A percentile compares a stretch with the other conserved stretches of the same genome.
phyloP scores from a whole-genome alignment of 2,113 vertebrate species.

The Meles meles region DNA sequence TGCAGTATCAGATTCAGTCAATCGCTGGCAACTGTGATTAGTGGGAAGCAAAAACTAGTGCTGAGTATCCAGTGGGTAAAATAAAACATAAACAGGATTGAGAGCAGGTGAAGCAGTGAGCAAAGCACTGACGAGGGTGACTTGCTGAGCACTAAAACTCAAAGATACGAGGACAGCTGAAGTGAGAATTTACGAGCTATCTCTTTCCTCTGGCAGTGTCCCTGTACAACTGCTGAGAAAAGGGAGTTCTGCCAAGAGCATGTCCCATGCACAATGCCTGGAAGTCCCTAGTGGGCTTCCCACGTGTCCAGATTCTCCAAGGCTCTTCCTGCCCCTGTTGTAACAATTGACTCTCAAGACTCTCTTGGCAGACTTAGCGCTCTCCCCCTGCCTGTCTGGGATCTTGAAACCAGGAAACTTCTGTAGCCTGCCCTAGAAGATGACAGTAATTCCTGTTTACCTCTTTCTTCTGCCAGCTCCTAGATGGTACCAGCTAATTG shows the following conservation, averaged over 20 bases:
- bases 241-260: background rate
- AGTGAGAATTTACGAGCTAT: background rate
- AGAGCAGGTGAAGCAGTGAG: background rate
- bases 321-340: background rate
- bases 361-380: background rate
- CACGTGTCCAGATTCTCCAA: background rate
- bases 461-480: background rate
- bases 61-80: background rate
- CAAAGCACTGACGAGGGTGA: background rate
- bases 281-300: background rate
- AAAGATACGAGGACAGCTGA: background rate
- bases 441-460: background rate
- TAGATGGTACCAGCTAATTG: background rate
- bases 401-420: background rate
- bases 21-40: background rate
- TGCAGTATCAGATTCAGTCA: background rate
- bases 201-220: background rate
- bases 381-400: rapidly evolving
- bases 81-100: background rate
- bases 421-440: background rate
- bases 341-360: background rate
- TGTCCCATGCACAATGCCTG: background rate
- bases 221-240: background rate
- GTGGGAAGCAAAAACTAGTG: background rate
- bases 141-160: background rate